Conservation (phyloP, 2,113 vertebrate genomes). For the Sprattus sprattus region DNA sequence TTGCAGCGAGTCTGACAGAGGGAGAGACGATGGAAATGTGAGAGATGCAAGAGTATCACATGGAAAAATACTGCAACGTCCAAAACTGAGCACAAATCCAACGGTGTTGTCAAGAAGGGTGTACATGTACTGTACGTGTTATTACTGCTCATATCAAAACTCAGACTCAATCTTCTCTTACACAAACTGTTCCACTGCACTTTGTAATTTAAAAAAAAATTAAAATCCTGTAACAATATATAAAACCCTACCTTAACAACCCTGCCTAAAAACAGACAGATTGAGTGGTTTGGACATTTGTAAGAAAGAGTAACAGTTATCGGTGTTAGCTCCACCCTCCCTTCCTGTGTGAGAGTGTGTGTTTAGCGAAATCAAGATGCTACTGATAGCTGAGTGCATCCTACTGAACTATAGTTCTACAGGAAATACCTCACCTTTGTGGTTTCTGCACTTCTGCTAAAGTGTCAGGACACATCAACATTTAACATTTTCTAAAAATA, state of each 20-base stretch:
- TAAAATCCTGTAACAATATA: background rate
- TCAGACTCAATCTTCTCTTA: too few species aligned
- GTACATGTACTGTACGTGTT: too few species aligned
- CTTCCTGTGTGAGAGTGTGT: constrained; percentile 10
- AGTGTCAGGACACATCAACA: background rate
- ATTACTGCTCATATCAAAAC: too few species aligned
- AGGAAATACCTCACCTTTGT: background rate
- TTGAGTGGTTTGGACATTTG: background rate
- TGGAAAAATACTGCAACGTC: constrained; percentile 31
- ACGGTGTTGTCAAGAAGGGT: too few species aligned
- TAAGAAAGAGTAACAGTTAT: background rate
- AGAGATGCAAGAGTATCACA: constrained; percentile 37
- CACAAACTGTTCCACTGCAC: background rate
- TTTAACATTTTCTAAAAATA: too few species aligned
- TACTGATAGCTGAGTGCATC: background rate
- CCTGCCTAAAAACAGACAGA: background rate
- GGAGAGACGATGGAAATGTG: constrained; percentile 62
- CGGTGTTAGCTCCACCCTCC: background rate
- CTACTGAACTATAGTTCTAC: background rate
- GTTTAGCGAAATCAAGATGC: background rate
- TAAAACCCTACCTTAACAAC: background rate
- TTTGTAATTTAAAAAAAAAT: too few species aligned
- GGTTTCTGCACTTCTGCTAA: background rate
- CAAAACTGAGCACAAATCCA: background rate
- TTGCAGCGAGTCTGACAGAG: constrained; percentile 82